phyloP scores from a whole-genome alignment of 2,797 vertebrate species.

The Pteronotus mesoamericanus region DNA sequence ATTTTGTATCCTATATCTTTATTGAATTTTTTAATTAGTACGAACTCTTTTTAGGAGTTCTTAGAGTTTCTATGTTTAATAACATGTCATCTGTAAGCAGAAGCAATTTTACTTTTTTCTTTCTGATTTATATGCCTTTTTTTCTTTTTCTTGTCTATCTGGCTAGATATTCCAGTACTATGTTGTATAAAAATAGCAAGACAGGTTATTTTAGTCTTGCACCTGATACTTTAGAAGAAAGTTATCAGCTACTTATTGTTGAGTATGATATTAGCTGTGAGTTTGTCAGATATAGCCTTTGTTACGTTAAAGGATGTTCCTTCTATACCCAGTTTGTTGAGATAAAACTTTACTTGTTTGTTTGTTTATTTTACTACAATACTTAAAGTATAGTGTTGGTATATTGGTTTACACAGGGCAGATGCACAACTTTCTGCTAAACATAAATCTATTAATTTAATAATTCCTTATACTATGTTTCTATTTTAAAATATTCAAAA shows the following conservation, averaged over 20 bases:
- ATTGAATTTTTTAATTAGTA: neutral
- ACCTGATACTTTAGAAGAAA: neutral
- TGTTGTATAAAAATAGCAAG: neutral
- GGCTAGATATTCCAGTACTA: neutral
- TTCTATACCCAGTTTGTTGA: neutral
- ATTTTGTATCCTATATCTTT: neutral
- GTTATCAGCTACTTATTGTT: neutral
- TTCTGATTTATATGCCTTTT: neutral
- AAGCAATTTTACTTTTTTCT: neutral
- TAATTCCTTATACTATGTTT: neutral
- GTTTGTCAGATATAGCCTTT: neutral
- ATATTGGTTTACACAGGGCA: neutral
- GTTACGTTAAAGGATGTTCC: neutral
- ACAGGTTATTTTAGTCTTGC: neutral
- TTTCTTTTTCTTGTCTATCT: neutral
- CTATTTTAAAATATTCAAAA: neutral
- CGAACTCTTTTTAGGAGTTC: no score
- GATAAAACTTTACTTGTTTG: neutral
- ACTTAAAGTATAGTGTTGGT: neutral
- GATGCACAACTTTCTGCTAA: neutral
- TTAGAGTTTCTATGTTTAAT: neutral
- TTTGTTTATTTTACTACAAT: neutral
- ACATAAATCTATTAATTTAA: neutral
- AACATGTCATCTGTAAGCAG: neutral
- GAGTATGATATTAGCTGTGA: neutral